These are phyloP conservation scores for Apostichopus japonicus DNA, from an alignment of 35 echinoderm and acorn worm genomes.

Conservation along the genomic window DNA sequence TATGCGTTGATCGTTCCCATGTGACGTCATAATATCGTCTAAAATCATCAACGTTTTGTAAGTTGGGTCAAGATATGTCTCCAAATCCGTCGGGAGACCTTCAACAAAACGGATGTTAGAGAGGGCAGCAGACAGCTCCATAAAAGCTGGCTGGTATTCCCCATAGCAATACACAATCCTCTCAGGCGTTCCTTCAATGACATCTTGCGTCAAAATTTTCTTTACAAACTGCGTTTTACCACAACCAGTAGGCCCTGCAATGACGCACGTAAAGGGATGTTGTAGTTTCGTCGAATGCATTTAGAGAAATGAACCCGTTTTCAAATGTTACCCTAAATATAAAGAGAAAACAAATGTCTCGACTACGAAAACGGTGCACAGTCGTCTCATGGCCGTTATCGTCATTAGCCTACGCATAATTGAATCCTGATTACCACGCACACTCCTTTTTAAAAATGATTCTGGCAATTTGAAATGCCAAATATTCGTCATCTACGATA, in stretches of 20 bases:
- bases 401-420: no score
- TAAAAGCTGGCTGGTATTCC: slow-evolving; percentile 56
- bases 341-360: no score
- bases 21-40: slow-evolving; percentile 63
- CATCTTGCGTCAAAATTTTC: slow-evolving; percentile 35
- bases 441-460: not conserved
- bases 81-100: no score
- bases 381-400: no score
- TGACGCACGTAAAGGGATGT: slow-evolving; percentile 47
- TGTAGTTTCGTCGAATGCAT: slow-evolving; percentile 34
- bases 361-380: no score
- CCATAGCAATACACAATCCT: slow-evolving; percentile 59
- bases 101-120: slow-evolving; percentile 42
- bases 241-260: slow-evolving; percentile 47
- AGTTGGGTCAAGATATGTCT: slow-evolving; percentile 4
- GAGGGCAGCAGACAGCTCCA: slow-evolving; percentile 34
- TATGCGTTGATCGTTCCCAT: slow-evolving; percentile 17
- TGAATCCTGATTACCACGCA: no score
- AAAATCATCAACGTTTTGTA: slow-evolving; percentile 49
- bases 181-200: slow-evolving; percentile 35
- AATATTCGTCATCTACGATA: not conserved
- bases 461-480: not conserved
- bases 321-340: no score
- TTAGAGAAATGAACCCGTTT: not conserved
- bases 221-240: slow-evolving; percentile 49